Evolutionary conservation across 2,113 vertebrate genomes (phyloP).

Genomic region (Pandion haliaetus): DNA sequence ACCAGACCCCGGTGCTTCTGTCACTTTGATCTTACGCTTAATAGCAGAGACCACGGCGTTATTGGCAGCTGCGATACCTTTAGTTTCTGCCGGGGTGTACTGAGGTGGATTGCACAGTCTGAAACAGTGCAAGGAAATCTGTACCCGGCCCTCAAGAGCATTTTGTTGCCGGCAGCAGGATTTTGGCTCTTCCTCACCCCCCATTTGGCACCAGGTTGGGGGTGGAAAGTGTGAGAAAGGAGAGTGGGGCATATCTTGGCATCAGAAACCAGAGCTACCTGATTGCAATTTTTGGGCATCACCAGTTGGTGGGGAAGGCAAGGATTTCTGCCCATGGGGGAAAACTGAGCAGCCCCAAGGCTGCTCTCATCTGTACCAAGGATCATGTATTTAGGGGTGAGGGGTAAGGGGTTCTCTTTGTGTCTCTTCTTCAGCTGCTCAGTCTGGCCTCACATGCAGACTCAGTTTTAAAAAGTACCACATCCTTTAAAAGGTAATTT

Average conservation of each 20-base stretch:
- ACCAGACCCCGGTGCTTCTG: not conserved
- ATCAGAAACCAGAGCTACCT: not conserved
- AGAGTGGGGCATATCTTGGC: not conserved
- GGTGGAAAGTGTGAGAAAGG: not conserved
- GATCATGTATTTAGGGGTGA: not conserved
- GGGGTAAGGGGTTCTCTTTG: not conserved
- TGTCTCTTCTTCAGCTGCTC: not conserved
- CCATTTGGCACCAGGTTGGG: not conserved
- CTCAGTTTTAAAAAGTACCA: not conserved
- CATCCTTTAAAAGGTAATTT: not conserved
- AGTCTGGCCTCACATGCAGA: not conserved
- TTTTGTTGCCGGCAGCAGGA: not conserved
- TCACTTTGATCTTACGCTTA: not conserved
- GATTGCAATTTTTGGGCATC: not conserved
- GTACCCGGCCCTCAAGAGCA: fast-evolving
- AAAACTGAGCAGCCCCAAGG: not conserved
- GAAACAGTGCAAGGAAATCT: not conserved
- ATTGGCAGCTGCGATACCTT: not conserved
- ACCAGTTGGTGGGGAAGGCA: fast-evolving
- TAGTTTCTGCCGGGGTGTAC: not conserved
- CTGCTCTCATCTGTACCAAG: not conserved
- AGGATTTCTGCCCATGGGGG: not conserved
- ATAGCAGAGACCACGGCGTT: fast-evolving
- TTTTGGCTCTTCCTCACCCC: not conserved
- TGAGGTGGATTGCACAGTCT: not conserved